Evolutionary conservation across 2,797 vertebrate species (phyloP).

Genomic region (Buphagus erythrorhynchus): DNA sequence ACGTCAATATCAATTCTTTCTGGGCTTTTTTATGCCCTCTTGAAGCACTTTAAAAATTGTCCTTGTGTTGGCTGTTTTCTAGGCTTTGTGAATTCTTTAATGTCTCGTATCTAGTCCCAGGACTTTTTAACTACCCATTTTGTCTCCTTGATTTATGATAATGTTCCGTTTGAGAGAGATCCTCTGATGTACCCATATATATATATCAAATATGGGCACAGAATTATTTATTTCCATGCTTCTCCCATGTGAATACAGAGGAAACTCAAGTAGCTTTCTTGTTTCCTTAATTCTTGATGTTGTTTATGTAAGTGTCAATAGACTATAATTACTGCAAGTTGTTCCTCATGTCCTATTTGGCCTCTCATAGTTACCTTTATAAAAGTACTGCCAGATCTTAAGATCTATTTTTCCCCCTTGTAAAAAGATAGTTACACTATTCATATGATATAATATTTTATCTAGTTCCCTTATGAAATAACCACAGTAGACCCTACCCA

Average conservation of each 20-base stretch:
- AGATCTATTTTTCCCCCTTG: neutral
- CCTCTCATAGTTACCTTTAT: neutral
- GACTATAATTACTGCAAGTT: neutral
- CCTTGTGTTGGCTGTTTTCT: neutral
- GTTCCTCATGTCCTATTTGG: neutral
- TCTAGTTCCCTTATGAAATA: neutral
- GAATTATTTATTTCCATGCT: neutral
- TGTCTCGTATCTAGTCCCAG: neutral
- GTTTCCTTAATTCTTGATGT: neutral
- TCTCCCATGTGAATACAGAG: neutral
- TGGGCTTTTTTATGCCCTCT: accelerated
- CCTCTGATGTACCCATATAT: neutral
- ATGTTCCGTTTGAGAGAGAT: neutral
- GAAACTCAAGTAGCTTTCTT: neutral
- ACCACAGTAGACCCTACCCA: neutral
- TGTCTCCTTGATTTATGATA: neutral
- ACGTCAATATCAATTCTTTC: neutral
- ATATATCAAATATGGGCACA: neutral
- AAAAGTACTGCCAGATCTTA: neutral
- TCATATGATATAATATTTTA: neutral
- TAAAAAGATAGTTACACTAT: neutral
- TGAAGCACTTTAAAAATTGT: neutral
- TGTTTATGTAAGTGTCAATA: neutral
- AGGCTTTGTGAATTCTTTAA: neutral
- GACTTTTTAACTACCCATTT: neutral